These are phyloP conservation scores for Tethea ocularis DNA, from an alignment of 2,888 invertebrate genomes.

Conservation along the genomic window DNA sequence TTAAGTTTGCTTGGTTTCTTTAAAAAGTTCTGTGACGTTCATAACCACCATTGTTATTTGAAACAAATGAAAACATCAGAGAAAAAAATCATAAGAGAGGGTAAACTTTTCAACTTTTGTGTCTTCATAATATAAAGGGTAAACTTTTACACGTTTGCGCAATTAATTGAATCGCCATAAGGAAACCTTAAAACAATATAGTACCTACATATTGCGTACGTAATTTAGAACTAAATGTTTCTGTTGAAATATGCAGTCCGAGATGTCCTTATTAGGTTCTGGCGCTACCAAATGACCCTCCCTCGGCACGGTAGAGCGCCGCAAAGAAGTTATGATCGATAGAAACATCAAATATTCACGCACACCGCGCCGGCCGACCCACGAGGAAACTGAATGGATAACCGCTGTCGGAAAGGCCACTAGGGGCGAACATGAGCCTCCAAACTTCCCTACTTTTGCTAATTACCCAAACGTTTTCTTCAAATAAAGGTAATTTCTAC, in stretches of 20 bases:
- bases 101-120: no score
- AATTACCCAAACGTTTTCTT: conserved; percentile 58
- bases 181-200: not conserved
- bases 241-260: not conserved
- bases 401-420: conserved; percentile 75
- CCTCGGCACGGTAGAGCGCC: conserved; percentile 39
- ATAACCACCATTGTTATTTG: no score
- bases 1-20: no score
- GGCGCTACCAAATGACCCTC: conserved; percentile 18
- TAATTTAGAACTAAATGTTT: not conserved
- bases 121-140: not conserved
- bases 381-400: conserved; percentile 72
- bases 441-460: conserved; percentile 52
- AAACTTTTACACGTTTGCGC: not conserved
- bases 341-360: conserved; percentile 79
- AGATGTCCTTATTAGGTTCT: not conserved
- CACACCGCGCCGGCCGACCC: conserved; percentile 59
- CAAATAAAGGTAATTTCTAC: conserved; percentile 34
- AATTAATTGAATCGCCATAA: not conserved
- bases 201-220: not conserved
- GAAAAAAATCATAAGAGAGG: no score
- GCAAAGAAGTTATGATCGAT: conserved; percentile 81
- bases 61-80: no score
- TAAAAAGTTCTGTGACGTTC: no score
- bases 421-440: conserved; percentile 56